Conservation (phyloP, 2,113 vertebrate genomes). For the Nothobranchius kuhntae region DNA sequence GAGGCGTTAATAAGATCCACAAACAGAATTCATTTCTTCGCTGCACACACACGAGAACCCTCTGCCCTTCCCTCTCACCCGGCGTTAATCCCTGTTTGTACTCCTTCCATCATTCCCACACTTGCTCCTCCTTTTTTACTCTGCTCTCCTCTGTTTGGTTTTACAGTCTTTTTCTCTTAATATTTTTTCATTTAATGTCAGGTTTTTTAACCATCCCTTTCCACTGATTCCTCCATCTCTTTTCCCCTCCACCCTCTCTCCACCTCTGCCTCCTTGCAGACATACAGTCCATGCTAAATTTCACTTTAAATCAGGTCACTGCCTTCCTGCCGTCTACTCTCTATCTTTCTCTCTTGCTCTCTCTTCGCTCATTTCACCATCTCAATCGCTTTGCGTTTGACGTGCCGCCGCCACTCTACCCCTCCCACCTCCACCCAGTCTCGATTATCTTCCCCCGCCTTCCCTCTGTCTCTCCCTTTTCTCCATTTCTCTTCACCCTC, state of each 20-base stretch:
- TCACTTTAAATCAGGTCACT: conserved; percentile 85
- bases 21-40: conserved; percentile 56
- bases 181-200: conserved; percentile 59
- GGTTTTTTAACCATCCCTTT: conserved; percentile 29
- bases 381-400: conserved; percentile 69
- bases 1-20: conserved; percentile 67
- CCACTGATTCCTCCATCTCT: conserved; percentile 36
- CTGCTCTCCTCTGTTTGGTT: conserved; percentile 17
- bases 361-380: conserved; percentile 58
- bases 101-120: conserved; percentile 16
- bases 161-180: conserved; percentile 29
- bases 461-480: conserved; percentile 58
- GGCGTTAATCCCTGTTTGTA: conserved; percentile 57
- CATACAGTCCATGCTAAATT: conserved; percentile 80
- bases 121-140: conserved; percentile 19
- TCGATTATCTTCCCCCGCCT: conserved; percentile 54
- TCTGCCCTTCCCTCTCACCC: conserved; percentile 35
- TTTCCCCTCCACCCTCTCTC: conserved; percentile 26
- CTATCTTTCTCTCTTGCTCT: conserved; percentile 23
- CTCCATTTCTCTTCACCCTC: conserved; percentile 47
- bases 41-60: conserved; percentile 40
- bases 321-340: conserved; percentile 60
- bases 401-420: conserved; percentile 25
- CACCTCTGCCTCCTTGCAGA: conserved; percentile 63
- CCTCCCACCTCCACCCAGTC: conserved; percentile 14